Percentiles rank a stretch among this genome's conserved stretches.
phyloP scores from a whole-genome alignment of 2,888 invertebrate genomes.

The Parnassius mnemosyne region DNA sequence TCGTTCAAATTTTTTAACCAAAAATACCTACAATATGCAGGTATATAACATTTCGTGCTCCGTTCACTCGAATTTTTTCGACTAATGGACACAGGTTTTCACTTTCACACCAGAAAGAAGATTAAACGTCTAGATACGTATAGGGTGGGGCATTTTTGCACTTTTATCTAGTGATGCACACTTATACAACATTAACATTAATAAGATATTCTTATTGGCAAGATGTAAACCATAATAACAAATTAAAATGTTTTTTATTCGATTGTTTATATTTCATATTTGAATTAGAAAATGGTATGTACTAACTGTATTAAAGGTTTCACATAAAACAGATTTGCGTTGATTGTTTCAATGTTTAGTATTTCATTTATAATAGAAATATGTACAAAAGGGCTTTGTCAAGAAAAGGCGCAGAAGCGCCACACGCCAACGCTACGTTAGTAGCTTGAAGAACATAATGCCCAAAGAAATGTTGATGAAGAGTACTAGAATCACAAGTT shows the following conservation, averaged over 20 bases:
- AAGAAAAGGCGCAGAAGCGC: constrained; percentile 61
- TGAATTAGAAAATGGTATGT: constrained; percentile 43
- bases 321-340: constrained; percentile 55
- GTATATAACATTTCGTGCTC: constrained; percentile 61
- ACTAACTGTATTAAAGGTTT: constrained; percentile 41
- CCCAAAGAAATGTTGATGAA: constrained; percentile 97
- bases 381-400: constrained; percentile 58
- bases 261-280: constrained; percentile 39
- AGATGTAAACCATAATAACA: constrained; percentile 64
- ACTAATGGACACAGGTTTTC: constrained; percentile 57
- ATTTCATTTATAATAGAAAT: constrained; percentile 37
- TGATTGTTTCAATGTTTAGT: constrained; percentile 55
- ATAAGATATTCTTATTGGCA: constrained; percentile 57
- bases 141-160: constrained; percentile 56
- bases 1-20: constrained; percentile 31
- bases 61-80: constrained; percentile 53
- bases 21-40: constrained; percentile 72
- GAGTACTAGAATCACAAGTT: constrained; percentile 94
- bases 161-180: constrained; percentile 60
- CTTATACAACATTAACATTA: constrained; percentile 65
- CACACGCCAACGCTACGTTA: constrained; percentile 90
- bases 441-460: constrained; percentile 96
- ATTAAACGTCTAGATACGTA: constrained; percentile 48
- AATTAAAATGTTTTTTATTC: constrained; percentile 50
- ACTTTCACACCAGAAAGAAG: constrained; percentile 61